Base-by-base conservation (phyloP, 2,797 vertebrate species). In the Mormyrops attenuatus region DNA sequence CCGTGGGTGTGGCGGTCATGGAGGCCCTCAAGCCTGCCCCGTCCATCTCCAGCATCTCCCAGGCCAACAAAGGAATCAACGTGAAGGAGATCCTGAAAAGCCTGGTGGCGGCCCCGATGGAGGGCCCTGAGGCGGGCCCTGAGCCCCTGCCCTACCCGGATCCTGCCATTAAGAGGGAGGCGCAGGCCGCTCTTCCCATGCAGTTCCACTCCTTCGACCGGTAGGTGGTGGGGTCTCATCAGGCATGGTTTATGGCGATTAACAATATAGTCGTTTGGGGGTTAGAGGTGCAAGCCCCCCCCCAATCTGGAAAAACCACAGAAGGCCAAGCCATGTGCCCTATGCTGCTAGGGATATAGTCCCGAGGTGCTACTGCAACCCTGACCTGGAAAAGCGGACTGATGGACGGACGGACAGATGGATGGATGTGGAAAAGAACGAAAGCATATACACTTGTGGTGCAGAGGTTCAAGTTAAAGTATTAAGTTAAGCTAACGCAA, bases 171-270 rank as follows among this genome's bases (percentile, higher is more conserved):
- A 99, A 99, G 95, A 98, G 96, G 92, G 97, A 97, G 94, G 93
- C 97, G 0, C 98, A 99, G 50, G 96, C 98, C 53, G 97, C 99
- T 95, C 97, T 99, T 92, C 99, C 99, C 90, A 99, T 99, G 99
- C 98, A 99, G 96, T 99, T 98, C 95, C 98, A 99, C 95, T 99
- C 98, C 49, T 99, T 99, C 89, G 98, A 99, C 97, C 98, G 98
- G 98, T 99, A 93, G 8, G 90, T 26, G 17, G 52, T 52, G 30
- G 30, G 30, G 15, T 80, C 73, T 44, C 38, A 38, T 38, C 69
- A 77, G 69, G 69, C 30, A 77, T 38, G 30, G 30, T 77, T 13
- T 26, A 20, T 77, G 26, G 26, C 1, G 22, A 66, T 66, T 66
- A 66, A 11, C 9, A 30, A 26, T 66, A 11, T 26, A 11, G 63